phyloP scores from a whole-genome alignment of 2,113 vertebrate genomes.

The Antechinus flavipes region DNA sequence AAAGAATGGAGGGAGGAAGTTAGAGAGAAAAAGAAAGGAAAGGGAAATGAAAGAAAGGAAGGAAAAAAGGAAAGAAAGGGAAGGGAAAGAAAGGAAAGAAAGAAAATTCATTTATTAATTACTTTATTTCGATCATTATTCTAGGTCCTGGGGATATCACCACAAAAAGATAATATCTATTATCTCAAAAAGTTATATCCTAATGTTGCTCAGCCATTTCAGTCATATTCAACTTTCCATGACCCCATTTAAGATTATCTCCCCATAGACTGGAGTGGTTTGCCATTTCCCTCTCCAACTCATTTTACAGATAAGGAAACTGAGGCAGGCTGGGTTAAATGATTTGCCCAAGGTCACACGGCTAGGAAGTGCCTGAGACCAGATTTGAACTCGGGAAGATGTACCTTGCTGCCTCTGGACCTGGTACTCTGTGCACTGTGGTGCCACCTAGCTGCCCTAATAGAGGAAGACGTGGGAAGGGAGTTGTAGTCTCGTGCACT shows the following conservation, averaged over 20 bases:
- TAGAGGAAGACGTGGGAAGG: neutral
- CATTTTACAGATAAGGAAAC: too few relatives aligned
- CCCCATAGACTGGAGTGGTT: neutral
- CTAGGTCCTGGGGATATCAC: too few relatives aligned
- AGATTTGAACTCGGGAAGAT: neutral
- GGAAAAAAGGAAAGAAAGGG: too few relatives aligned
- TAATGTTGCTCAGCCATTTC: neutral
- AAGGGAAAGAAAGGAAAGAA: too few relatives aligned
- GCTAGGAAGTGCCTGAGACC: neutral
- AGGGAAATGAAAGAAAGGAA: fast-evolving
- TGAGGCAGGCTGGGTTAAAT: neutral
- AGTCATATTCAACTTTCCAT: neutral
- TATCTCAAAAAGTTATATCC: too few relatives aligned
- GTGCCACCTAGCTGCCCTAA: neutral
- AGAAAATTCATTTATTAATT: neutral
- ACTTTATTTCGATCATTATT: too few relatives aligned
- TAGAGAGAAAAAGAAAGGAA: too few relatives aligned
- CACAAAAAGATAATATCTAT: too few relatives aligned
- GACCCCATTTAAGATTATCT: neutral
- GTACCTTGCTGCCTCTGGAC: neutral
- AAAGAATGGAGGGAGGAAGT: too few relatives aligned
- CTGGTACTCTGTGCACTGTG: too few relatives aligned
- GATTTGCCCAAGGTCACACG: neutral
- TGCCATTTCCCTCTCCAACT: neutral
- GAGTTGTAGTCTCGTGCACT: neutral